A percentile compares a stretch with the other conserved stretches of the same genome.
Conservation (phyloP, 2,113 vertebrate genomes). For the Scomber scombrus region DNA sequence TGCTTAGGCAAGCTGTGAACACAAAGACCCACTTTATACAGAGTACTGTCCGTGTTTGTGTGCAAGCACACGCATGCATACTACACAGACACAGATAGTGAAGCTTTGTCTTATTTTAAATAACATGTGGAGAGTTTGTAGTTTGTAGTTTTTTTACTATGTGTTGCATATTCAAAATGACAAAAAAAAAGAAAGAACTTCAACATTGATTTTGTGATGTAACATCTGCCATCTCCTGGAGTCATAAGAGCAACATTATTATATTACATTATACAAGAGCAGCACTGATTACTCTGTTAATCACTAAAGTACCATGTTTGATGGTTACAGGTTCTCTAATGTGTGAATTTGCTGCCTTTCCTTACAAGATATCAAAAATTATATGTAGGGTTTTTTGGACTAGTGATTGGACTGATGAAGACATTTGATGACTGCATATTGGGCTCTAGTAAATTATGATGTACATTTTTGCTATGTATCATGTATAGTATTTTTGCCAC, state of each 20-base stretch:
- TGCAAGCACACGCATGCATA: conserved; percentile 26
- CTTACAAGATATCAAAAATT: too few relatives aligned
- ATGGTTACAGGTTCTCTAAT: too few relatives aligned
- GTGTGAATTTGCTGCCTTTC: too few relatives aligned
- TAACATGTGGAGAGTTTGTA: conserved; percentile 1
- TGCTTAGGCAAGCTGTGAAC: conserved; percentile 74
- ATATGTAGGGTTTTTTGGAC: too few relatives aligned
- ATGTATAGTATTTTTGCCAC: too few relatives aligned
- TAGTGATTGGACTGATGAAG: too few relatives aligned
- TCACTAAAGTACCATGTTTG: too few relatives aligned
- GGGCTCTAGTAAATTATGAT: too few relatives aligned
- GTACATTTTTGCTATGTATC: too few relatives aligned
- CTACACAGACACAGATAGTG: conserved; percentile 4
- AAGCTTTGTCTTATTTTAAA: conserved; percentile 20
- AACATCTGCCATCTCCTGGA: neutral
- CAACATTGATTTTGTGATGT: neutral
- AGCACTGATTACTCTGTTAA: too few relatives aligned
- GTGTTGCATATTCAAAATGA: neutral
- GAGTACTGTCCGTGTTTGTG: conserved; percentile 47
- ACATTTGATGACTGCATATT: too few relatives aligned
- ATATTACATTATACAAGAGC: too few relatives aligned
- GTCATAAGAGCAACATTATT: neutral
- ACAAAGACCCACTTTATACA: conserved; percentile 66
- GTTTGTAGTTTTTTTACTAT: neutral
- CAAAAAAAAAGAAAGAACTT: neutral